Conservation (phyloP, 2,888 invertebrate genomes). For the Scelioninae gen. 2 region DNA sequence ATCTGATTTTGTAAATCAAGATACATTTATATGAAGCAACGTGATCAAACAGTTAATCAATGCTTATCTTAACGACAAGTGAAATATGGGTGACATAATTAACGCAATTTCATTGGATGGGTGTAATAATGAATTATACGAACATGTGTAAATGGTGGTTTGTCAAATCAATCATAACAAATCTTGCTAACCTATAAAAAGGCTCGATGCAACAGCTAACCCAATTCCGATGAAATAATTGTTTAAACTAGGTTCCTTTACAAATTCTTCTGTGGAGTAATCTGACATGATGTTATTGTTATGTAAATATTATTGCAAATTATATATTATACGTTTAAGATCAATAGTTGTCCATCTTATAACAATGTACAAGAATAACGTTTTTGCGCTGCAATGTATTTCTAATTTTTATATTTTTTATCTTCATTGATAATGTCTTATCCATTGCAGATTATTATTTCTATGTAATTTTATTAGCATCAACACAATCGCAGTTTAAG, state of each 20-base stretch:
- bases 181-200: conserved; percentile 83
- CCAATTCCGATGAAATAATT: conserved; percentile 85
- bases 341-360: no score
- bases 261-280: conserved; percentile 29
- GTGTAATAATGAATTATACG: conserved; percentile 34
- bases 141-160: conserved; percentile 28
- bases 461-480: no score
- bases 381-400: no score
- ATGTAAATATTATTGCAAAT: no score
- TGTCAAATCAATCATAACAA: conserved; percentile 44
- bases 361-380: no score
- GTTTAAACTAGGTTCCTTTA: conserved; percentile 41
- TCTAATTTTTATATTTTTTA: no score
- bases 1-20: conserved; percentile 11
- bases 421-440: no score
- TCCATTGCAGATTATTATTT: no score
- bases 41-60: conserved; percentile 37
- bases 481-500: no score
- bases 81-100: conserved; percentile 40
- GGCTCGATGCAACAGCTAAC: conserved; percentile 86
- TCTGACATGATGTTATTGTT: conserved; percentile 46
- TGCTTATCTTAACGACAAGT: conserved; percentile 34
- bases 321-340: no score
- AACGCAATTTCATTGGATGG: conserved; percentile 29
- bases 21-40: conserved; percentile 5